phyloP scores from a whole-genome alignment of 1,140 invertebrate species.

The Rhyzopertha dominica region DNA sequence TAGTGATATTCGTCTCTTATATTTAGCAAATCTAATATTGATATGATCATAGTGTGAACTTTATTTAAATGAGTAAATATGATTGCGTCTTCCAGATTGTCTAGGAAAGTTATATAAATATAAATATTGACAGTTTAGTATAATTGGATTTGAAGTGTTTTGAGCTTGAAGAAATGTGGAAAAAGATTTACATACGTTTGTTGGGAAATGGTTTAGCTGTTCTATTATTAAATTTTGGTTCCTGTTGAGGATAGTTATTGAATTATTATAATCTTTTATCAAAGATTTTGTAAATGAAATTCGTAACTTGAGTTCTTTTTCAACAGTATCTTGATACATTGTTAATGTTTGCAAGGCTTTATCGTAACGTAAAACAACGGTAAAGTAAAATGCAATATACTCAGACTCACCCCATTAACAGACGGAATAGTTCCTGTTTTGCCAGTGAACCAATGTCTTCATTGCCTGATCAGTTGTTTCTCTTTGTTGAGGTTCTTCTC shows the following conservation, averaged over 20 bases:
- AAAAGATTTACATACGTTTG: not conserved
- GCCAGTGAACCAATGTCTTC: too few relatives aligned
- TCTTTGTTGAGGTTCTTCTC: too few relatives aligned
- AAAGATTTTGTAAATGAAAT: not conserved
- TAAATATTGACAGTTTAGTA: slow-evolving; percentile 15
- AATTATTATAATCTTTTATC: slow-evolving; percentile 3
- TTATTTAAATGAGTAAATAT: slow-evolving; percentile 12
- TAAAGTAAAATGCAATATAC: too few relatives aligned
- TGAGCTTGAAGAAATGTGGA: slow-evolving; percentile 3
- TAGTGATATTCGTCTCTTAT: not conserved
- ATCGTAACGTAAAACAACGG: not conserved
- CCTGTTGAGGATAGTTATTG: not conserved
- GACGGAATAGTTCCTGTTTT: too few relatives aligned
- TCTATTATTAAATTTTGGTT: slow-evolving; percentile 6
- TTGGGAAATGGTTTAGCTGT: slow-evolving; percentile 1
- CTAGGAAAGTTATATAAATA: slow-evolving; percentile 9
- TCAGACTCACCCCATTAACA: too few relatives aligned
- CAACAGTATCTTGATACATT: not conserved
- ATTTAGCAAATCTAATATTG: not conserved
- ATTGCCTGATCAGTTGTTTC: too few relatives aligned
- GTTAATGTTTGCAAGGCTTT: slow-evolving; percentile 1
- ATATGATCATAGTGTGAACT: slow-evolving; percentile 6
- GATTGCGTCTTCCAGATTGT: slow-evolving; percentile 12
- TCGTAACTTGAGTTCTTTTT: slow-evolving; percentile 6
- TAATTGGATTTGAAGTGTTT: slow-evolving; percentile 5